phyloP scores from a whole-genome alignment of 2,797 vertebrate species.

The Glyptemys insculpta region DNA sequence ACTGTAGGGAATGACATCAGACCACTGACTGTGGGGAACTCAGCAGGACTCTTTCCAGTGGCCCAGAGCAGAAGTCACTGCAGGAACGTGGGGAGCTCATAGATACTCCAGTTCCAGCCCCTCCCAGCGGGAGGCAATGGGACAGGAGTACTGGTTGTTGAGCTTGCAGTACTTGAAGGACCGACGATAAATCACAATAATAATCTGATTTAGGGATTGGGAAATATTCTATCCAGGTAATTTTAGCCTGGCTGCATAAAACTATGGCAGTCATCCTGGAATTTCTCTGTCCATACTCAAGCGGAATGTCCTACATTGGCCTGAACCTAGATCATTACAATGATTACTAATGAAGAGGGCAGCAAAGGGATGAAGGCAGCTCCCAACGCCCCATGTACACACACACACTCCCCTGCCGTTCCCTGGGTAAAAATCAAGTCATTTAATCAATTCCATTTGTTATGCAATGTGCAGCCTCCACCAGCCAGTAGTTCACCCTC shows the following conservation, averaged over 20 bases:
- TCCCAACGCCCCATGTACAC: no score
- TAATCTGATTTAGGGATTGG: background rate
- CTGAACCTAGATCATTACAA: no score
- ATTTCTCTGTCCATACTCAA: background rate
- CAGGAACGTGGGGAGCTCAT: accelerated
- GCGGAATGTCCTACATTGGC: no score
- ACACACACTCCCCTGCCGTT: no score
- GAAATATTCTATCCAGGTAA: background rate
- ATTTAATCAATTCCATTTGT: no score
- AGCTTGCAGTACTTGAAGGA: background rate
- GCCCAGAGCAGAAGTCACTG: background rate
- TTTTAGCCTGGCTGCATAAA: background rate
- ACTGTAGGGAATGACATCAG: background rate
- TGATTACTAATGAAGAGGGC: no score
- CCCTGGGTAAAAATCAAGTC: no score
- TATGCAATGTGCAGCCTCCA: no score
- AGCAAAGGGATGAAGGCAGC: no score
- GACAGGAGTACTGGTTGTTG: background rate
- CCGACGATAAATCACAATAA: background rate
- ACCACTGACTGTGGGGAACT: background rate
- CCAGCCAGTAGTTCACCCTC: no score
- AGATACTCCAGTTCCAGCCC: background rate
- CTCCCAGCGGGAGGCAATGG: background rate
- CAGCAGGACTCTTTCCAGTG: background rate
- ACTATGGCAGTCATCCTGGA: background rate